These are phyloP conservation scores for Anguilla pacifica DNA, from an alignment of 2,797 vertebrate genomes.

Conservation along the genomic window DNA sequence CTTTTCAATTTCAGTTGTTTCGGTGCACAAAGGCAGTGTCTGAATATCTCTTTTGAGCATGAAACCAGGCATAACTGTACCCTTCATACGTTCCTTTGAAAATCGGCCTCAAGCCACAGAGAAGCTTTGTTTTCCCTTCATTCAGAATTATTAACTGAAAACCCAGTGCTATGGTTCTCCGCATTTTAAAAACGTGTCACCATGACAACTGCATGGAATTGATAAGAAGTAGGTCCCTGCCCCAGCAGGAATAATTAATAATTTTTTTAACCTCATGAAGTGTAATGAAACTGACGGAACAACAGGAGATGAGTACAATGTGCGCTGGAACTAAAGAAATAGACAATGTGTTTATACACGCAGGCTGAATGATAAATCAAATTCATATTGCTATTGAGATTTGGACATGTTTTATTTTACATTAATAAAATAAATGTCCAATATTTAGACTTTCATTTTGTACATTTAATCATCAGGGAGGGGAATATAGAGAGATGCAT, in stretches of 20 bases:
- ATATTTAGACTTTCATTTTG: too few relatives aligned
- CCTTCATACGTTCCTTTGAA: background rate
- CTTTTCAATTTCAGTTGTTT: background rate
- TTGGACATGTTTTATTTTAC: too few relatives aligned
- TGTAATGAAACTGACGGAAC: background rate
- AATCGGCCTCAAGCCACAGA: background rate
- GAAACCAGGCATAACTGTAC: background rate
- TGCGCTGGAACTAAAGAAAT: too few relatives aligned
- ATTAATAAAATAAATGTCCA: too few relatives aligned
- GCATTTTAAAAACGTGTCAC: background rate
- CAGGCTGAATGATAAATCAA: background rate
- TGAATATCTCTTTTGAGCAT: background rate
- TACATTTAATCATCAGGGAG: too few relatives aligned
- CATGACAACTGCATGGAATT: background rate
- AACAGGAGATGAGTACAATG: background rate
- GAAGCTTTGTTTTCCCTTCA: background rate
- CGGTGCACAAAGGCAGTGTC: background rate
- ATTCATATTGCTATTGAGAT: too few relatives aligned
- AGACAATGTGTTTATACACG: background rate
- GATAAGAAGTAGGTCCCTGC: background rate
- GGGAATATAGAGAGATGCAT: too few relatives aligned
- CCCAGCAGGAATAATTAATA: background rate
- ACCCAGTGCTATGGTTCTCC: background rate
- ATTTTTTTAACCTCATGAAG: background rate
- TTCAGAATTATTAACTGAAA: background rate